Percentiles rank a stretch among this genome's conserved stretches.
These are phyloP conservation scores for Gallinago nigripennis DNA, from an alignment of 2,797 vertebrate genomes.

Conservation along the genomic window DNA sequence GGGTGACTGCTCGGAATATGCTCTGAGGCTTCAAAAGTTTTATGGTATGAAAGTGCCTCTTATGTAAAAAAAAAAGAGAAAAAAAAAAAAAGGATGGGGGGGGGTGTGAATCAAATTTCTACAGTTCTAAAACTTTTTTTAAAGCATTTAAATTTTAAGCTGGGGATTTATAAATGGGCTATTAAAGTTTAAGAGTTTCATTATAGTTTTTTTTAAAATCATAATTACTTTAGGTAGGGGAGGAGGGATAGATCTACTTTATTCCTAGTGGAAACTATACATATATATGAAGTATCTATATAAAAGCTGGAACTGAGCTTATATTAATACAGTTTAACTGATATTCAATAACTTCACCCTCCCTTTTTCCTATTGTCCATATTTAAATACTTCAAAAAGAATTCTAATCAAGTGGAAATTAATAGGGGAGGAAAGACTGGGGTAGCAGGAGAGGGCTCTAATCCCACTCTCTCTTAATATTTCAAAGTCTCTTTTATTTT, in stretches of 20 bases:
- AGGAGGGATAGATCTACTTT: slow-evolving; percentile 77
- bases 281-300: slow-evolving; percentile 83
- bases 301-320: slow-evolving; percentile 85
- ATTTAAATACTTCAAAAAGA: slow-evolving; percentile 99
- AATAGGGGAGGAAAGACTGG: slow-evolving; percentile 94
- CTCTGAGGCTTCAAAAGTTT: slow-evolving; percentile 31
- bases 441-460: slow-evolving; percentile 96
- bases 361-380: slow-evolving; percentile 96
- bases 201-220: slow-evolving; percentile 74
- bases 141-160: slow-evolving; percentile 78
- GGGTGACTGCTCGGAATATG: neutral
- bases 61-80: neutral
- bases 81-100: no score
- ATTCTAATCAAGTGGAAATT: slow-evolving; percentile 99
- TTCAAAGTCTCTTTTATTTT: slow-evolving; percentile 99
- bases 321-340: slow-evolving; percentile 98
- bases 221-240: slow-evolving; percentile 83
- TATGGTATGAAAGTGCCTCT: slow-evolving; percentile 11
- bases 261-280: slow-evolving; percentile 82
- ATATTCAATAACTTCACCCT: slow-evolving; percentile 99
- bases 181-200: slow-evolving; percentile 83
- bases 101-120: slow-evolving; percentile 59
- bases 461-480: slow-evolving; percentile 99
- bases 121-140: slow-evolving; percentile 75
- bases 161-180: slow-evolving; percentile 79